phyloP scores from a whole-genome alignment of 2,797 vertebrate species.

The Potorous gilbertii region DNA sequence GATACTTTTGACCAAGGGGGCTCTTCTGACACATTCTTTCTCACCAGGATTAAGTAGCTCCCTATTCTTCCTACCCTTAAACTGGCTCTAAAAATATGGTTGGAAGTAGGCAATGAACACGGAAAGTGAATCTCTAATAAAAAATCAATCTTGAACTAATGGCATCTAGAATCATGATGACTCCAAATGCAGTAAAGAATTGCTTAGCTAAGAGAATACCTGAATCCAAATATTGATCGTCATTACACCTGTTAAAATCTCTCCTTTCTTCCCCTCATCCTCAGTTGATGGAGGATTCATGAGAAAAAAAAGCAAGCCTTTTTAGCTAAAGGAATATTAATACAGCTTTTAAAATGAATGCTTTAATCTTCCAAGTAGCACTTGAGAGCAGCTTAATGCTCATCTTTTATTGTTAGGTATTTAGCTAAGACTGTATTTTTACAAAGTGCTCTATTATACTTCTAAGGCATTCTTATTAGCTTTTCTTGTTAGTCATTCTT shows the following conservation, averaged over 20 bases:
- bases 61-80: not conserved
- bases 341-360: constrained; percentile 14
- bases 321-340: constrained; percentile 14
- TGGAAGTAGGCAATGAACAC: not conserved
- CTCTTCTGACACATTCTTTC: not conserved
- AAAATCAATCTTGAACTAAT: constrained; percentile 16
- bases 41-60: not conserved
- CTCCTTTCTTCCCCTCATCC: not conserved
- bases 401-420: constrained; percentile 14
- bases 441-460: not conserved
- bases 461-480: constrained; percentile 4
- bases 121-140: constrained; percentile 8
- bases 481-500: constrained; percentile 13
- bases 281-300: not conserved
- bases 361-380: constrained; percentile 30
- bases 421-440: not conserved
- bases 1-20: not conserved
- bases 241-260: constrained; percentile 7
- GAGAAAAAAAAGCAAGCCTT: not conserved
- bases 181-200: not conserved
- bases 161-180: not conserved
- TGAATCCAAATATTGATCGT: not conserved
- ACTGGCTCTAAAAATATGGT: not conserved
- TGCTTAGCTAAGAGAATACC: constrained; percentile 8
- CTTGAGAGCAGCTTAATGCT: constrained; percentile 21